phyloP scores from a whole-genome alignment of 2,888 invertebrate genomes.

The Eupithecia insigniata region DNA sequence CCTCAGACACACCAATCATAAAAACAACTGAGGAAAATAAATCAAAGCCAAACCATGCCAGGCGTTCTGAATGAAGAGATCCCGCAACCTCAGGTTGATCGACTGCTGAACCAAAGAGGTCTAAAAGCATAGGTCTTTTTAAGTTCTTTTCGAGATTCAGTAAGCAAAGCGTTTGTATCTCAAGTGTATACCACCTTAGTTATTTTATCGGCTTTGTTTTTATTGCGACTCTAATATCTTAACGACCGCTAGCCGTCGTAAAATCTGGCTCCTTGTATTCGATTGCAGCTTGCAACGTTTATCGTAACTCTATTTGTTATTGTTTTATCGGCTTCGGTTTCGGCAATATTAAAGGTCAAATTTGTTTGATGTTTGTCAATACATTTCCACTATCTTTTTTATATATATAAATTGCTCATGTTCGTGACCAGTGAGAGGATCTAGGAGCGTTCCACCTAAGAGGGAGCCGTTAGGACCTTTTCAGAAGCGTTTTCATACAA shows the following conservation, averaged over 20 bases:
- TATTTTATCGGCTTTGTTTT: constrained; percentile 3
- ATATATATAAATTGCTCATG: not conserved
- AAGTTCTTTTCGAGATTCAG: not conserved
- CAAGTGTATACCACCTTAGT: not conserved
- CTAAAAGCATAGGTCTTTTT: not conserved
- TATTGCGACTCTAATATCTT: not conserved
- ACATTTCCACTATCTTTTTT: not conserved
- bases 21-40: not conserved
- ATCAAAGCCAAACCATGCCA: not conserved
- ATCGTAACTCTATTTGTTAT: not conserved
- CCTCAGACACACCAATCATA: not conserved
- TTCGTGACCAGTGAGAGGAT: too few species aligned
- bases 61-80: not conserved
- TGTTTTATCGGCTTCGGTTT: constrained; percentile 3
- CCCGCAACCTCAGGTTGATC: not conserved
- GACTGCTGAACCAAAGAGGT: not conserved
- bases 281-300: not conserved
- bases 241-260: constrained; percentile 3
- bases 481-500: too few species aligned
- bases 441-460: not conserved
- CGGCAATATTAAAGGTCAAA: not conserved
- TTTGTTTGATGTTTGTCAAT: not conserved
- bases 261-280: not conserved
- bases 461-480: too few species aligned
- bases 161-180: not conserved